A percentile compares a stretch with the other conserved stretches of the same genome.
These are phyloP conservation scores for Cassiopea andromeda DNA, from an alignment of 30 jellyfish, hydroid and myxozoan genomes.

Conservation along the genomic window DNA sequence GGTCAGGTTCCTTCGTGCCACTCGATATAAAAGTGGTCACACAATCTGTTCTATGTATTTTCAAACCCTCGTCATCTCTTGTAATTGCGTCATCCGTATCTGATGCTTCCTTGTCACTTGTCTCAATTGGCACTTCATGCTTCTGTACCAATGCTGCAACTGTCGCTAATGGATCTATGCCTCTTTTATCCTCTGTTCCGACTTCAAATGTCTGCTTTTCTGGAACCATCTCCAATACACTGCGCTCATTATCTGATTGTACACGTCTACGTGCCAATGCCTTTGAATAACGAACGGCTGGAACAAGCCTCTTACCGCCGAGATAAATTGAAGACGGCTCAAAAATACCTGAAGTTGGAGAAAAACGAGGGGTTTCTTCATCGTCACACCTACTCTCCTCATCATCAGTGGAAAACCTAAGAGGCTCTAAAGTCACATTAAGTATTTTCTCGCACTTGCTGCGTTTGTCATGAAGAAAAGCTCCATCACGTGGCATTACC, in stretches of 20 bases:
- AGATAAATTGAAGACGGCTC: slow-evolving; percentile 28
- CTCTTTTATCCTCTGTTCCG: neutral
- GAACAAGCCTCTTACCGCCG: slow-evolving; percentile 51
- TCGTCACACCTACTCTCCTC: slow-evolving; percentile 68
- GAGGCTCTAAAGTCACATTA: slow-evolving; percentile 59
- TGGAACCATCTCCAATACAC: slow-evolving; percentile 36
- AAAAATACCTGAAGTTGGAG: slow-evolving; percentile 5
- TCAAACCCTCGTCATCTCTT: neutral
- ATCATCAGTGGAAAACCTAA: slow-evolving; percentile 72
- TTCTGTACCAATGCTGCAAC: neutral
- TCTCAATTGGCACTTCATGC: neutral
- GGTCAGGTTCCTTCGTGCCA: too few species aligned
- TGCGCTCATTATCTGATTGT: slow-evolving; percentile 5
- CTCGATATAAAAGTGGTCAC: too few species aligned
- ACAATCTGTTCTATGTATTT: neutral
- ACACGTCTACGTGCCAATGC: slow-evolving; percentile 53
- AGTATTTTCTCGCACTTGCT: slow-evolving; percentile 24
- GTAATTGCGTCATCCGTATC: neutral
- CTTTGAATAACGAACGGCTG: slow-evolving; percentile 53
- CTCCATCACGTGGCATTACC: neutral
- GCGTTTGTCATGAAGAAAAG: neutral
- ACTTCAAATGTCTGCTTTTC: slow-evolving; percentile 17
- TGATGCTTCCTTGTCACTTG: neutral
- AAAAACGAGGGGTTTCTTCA: slow-evolving; percentile 12
- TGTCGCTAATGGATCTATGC: neutral